Evolutionary conservation across 2,888 invertebrate genomes (phyloP), one percentile per base, ranked within the genome.

Genomic region (Nemotelus pantherinus): DNA sequence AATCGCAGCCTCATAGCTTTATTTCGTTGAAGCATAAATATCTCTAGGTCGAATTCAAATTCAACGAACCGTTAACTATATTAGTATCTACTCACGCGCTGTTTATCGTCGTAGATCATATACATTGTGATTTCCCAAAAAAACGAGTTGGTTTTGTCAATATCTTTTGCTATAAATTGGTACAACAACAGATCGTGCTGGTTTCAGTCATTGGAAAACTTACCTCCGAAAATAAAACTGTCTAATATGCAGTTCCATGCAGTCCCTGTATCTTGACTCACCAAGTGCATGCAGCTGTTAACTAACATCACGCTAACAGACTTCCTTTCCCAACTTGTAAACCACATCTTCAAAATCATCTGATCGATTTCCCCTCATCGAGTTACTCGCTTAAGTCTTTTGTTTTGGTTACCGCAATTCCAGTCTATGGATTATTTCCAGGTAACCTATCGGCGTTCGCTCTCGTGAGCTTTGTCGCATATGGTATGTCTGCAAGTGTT

Each of bases 1-100:
- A 39, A 7, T 53, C 50, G 25, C 41, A 44, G n/a, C 25, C 53
- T 5, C 68, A 39, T 39, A 58, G 72, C 44, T 58, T 25, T 25
- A 25, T 25, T 25, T 25, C 25, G 25, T 25, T 25, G 25, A 25
- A 25, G 25, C 25, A 25, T 25, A 47, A 63, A 60, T 48, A 74
- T 63, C 74, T 74, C 74, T 74, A 74, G 74, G 74, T 74, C 74
- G 74, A 48, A 74, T 74, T 47, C 63, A 5, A 74, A 63, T 63
- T 58, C 60, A 74, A 60, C 74, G 63, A 74, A 74, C 74, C 74
- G 63, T 74, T 50, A 63, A 58, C 47, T 9, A 25, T 53, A 45
- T 7, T 47, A 63, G 41, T 25, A 65, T 25, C 65, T 65, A 9
- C 45, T 65, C 25, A 9, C 65, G 5, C 7, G 65, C 65, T 65